phyloP scores from a whole-genome alignment of 2,888 invertebrate genomes.

The Caenorhabditis sp. region DNA sequence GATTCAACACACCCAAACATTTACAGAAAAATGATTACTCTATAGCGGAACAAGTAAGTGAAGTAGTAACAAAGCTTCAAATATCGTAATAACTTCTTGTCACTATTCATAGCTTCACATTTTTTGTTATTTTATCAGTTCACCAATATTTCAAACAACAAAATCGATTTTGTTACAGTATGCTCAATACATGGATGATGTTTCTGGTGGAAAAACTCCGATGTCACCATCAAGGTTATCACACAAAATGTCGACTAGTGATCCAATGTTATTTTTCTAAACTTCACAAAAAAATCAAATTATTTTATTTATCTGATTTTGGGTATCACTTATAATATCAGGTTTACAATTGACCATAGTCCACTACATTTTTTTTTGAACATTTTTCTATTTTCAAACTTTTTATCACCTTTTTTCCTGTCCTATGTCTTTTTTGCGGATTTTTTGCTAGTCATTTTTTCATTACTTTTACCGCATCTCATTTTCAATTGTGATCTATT shows the following conservation, averaged over 20 bases:
- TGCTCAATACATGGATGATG: conserved; percentile 64
- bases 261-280: conserved; percentile 63
- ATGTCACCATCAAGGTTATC: conserved; percentile 53
- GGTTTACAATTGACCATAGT: conserved; percentile 9
- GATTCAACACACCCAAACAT: neutral
- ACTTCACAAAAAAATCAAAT: neutral
- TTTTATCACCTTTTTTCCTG: neutral
- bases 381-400: too few species aligned
- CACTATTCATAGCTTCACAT: conserved; percentile 1
- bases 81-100: conserved; percentile 3
- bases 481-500: conserved; percentile 41
- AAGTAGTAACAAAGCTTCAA: neutral
- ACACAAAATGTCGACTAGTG: conserved; percentile 58
- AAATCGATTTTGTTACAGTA: conserved; percentile 48
- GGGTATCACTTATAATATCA: conserved; percentile 40
- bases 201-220: conserved; percentile 50
- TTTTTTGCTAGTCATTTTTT: too few species aligned
- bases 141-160: neutral
- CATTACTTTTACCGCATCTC: conserved; percentile 18
- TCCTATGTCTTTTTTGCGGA: conserved; percentile 2
- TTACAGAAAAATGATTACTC: conserved; percentile 43
- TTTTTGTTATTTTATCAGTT: conserved; percentile 16
- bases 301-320: conserved; percentile 4
- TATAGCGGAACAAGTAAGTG: conserved; percentile 41
- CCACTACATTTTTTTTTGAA: too few species aligned